phyloP scores from a whole-genome alignment of 1,140 invertebrate genomes.

The Sarcophaga peregrina region DNA sequence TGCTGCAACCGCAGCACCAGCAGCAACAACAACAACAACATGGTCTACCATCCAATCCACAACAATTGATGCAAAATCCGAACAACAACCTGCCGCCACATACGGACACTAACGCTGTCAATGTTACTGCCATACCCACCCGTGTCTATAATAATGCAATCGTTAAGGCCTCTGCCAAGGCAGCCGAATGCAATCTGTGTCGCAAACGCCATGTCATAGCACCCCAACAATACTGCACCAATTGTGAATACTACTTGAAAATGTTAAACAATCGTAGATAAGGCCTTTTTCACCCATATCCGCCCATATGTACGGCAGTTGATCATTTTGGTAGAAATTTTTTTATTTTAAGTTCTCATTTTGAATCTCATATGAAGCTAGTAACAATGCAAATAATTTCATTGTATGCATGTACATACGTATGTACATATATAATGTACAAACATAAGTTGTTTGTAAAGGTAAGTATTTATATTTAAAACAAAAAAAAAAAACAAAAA shows the following conservation, averaged over 20 bases:
- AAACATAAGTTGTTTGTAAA: conserved; percentile 32
- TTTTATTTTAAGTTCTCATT: neutral
- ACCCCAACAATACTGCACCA: conserved; percentile 83
- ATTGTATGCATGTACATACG: neutral
- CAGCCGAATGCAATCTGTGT: conserved; percentile 81
- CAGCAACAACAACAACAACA: neutral
- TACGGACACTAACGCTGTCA: conserved; percentile 42
- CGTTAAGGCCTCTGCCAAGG: conserved; percentile 69
- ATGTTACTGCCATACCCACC: conserved; percentile 63
- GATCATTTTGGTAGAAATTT: neutral
- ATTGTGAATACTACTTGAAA: conserved; percentile 93
- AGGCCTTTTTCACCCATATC: neutral
- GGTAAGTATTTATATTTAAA: conserved; percentile 29
- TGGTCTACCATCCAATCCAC: conserved; percentile 49
- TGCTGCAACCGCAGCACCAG: conserved; percentile 37
- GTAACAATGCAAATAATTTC: conserved; percentile 19
- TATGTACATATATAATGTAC: conserved; percentile 30
- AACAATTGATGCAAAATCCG: neutral
- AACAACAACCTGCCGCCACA: neutral
- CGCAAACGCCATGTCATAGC: conserved; percentile 82
- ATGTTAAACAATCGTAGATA: conserved; percentile 64
- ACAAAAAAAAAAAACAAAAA: too few relatives aligned
- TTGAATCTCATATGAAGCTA: conserved; percentile 39
- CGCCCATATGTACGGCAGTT: neutral
- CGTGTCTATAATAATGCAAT: conserved; percentile 64